These are phyloP conservation scores for Phasianus colchicus DNA, from an alignment of 2,113 vertebrate species.

Conservation along the genomic window DNA sequence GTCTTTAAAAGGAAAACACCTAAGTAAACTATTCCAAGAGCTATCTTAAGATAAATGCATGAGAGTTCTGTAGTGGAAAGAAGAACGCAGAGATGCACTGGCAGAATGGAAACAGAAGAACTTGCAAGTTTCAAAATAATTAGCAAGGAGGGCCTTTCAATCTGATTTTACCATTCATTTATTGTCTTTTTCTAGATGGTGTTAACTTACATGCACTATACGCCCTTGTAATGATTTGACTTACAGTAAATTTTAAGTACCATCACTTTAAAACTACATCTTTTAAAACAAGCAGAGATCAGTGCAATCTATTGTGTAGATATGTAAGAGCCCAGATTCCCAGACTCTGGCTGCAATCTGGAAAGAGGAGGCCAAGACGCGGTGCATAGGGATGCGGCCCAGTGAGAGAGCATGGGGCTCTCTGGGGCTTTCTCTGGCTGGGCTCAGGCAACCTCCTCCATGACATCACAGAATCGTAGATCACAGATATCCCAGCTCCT, in stretches of 20 bases:
- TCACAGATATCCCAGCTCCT: background rate
- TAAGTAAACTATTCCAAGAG: background rate
- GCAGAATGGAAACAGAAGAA: background rate
- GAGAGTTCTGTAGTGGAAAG: background rate
- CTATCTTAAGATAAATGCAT: accelerated
- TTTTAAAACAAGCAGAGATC: background rate
- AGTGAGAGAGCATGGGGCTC: background rate
- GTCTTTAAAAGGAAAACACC: background rate
- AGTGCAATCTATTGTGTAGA: background rate
- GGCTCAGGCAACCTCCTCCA: background rate
- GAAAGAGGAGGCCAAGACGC: background rate
- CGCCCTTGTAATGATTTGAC: background rate
- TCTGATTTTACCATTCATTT: background rate
- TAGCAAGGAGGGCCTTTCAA: background rate
- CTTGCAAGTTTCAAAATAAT: background rate
- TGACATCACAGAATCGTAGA: no score
- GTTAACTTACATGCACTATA: no score
- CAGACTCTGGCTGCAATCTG: background rate
- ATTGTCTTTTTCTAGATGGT: background rate
- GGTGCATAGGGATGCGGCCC: background rate
- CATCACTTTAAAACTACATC: background rate
- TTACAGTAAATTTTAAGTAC: background rate
- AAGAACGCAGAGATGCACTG: background rate
- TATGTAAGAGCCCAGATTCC: background rate
- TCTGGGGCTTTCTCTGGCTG: no score